Evolutionary conservation across 2,113 vertebrate genomes (phyloP).

Genomic region (Pseudorhombus dupliciocellatus): DNA sequence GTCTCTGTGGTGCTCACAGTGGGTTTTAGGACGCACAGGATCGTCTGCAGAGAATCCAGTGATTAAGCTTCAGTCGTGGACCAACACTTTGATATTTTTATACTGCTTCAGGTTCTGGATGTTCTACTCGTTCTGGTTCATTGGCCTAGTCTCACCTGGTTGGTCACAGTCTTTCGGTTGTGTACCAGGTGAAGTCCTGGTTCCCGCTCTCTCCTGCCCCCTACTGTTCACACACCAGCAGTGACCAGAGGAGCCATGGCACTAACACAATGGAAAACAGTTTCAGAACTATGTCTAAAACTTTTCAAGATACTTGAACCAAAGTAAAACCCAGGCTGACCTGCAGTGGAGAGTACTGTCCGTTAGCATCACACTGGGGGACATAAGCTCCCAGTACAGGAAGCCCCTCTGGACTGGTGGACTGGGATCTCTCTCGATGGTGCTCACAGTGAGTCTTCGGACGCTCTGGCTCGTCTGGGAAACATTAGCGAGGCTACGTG

Average conservation of each 20-base stretch:
- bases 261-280: constrained; percentile 69
- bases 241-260: constrained; percentile 80
- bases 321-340: too few species aligned
- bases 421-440: constrained; percentile 66
- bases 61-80: background rate
- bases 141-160: constrained; percentile 83
- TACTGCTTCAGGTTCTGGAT: background rate
- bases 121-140: too few species aligned
- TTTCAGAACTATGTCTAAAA: background rate
- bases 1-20: constrained; percentile 81
- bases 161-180: constrained; percentile 62
- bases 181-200: constrained; percentile 74
- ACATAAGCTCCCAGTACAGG: constrained; percentile 22
- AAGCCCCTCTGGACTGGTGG: constrained; percentile 43
- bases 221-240: constrained; percentile 87
- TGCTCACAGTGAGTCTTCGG: constrained; percentile 78
- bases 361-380: constrained; percentile 40
- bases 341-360: constrained; percentile 8
- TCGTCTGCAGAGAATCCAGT: constrained; percentile 11
- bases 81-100: too few species aligned
- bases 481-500: too few species aligned
- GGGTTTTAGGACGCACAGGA: constrained; percentile 59
- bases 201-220: constrained; percentile 83
- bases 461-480: constrained; percentile 53
- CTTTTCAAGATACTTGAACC: too few species aligned